phyloP scores from a whole-genome alignment of 2,888 invertebrate species.

The Idaea straminata region DNA sequence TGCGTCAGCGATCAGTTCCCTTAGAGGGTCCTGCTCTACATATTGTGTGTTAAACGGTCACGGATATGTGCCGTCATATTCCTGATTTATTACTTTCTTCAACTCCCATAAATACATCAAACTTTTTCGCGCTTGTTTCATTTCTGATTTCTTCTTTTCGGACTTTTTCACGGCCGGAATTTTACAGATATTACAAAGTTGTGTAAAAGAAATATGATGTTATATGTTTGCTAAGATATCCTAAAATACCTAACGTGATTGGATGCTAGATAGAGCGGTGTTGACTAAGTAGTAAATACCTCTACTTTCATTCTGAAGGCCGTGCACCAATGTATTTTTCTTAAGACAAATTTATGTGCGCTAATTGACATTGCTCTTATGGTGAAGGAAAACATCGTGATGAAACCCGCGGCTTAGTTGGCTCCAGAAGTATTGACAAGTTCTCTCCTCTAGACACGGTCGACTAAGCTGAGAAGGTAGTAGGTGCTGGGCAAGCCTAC shows the following conservation, averaged over 20 bases:
- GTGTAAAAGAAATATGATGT: not conserved
- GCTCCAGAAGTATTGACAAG: too few species aligned
- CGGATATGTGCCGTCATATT: conserved; percentile 48
- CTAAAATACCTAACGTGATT: not conserved
- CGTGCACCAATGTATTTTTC: too few species aligned
- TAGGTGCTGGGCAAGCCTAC: too few species aligned
- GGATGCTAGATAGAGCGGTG: too few species aligned
- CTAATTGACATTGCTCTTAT: too few species aligned
- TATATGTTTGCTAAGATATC: not conserved
- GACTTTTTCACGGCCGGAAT: not conserved
- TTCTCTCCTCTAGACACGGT: too few species aligned
- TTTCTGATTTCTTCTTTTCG: conserved; percentile 2
- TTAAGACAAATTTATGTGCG: too few species aligned
- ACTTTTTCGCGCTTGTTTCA: conserved; percentile 4
- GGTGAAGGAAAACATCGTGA: too few species aligned
- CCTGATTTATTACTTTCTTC: conserved; percentile 49
- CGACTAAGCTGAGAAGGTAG: too few species aligned
- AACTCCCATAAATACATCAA: conserved; percentile 10
- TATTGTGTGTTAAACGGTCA: conserved; percentile 65
- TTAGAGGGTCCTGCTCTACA: conserved; percentile 57
- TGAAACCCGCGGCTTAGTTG: too few species aligned
- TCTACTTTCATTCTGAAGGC: too few species aligned
- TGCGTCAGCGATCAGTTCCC: conserved; percentile 64
- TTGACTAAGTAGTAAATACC: too few species aligned
- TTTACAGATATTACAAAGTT: not conserved